Base-by-base conservation (phyloP, 2,888 invertebrate species). In the Agrotis ipsilon region DNA sequence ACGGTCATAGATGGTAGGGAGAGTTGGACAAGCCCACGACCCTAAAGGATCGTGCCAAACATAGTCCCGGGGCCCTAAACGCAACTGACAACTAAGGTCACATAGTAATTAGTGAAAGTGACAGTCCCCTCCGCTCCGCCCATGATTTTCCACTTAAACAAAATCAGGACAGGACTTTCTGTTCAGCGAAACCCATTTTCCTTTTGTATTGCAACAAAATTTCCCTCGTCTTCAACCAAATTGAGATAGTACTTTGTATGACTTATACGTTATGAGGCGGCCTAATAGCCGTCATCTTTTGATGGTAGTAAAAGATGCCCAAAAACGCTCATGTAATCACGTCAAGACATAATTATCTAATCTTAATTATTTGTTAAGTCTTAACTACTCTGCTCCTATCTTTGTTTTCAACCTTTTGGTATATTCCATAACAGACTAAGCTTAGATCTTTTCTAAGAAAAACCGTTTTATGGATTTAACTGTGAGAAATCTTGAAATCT, bases 361-460 rank as follows among this genome's bases (percentile, higher is more conserved):
- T 78, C 80, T 63, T 66, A 66, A 80, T 63, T 80, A 80, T 78
- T 78, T 78, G 75, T 69, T 55, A 51, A 59, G 68, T 45, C 64
- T 79, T 65, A 54, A 66, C 21, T 46, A 24, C 27, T 51, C 51
- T 0, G 24, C 68, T 72, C 55, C 54, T 78, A 75, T 68, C 75
- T 80, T 51, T 78, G 54, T 73, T 78, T 72, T 54, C 21, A 54
- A 51, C 21, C 9, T 32, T 79, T 67, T 74, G 74, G 66, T 62
- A 67, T 67, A 79, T 79, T 77, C 76, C 76, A 73, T 49, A 52
- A 24, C 65, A 64, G 6, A 49, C 54, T 24, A 24, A 54, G 32
- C 39, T 52, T 9, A 14, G 4, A 6, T 24, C 6, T n/a, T 48
- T 21, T 21, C 9, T 32, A 32, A 39, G 39, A 39, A 11, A 11